Base-by-base conservation (phyloP, 2,113 vertebrate species). In the Aspiorhynchus laticeps region DNA sequence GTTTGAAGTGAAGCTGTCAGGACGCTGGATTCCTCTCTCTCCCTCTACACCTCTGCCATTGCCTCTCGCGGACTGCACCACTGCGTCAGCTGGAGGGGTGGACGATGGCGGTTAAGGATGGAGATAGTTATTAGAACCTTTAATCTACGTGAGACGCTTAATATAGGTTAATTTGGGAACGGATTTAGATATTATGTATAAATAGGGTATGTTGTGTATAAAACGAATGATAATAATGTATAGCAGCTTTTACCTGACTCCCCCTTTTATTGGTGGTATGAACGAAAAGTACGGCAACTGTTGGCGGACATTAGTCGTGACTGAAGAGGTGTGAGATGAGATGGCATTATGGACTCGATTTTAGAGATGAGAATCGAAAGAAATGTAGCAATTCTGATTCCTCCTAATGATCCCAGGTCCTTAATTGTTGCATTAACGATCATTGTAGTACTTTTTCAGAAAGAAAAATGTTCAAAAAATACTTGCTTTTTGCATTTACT, bases 1-100 rank as follows among this genome's bases (percentile, higher is more conserved):
- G 79, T 84, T 89, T 93, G 93, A 87, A 95, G 93, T 53, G 43
- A 59, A 94, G 91, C 93, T 95, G 95, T 95, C 94, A 96, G 92
- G 92, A 93, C 75, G 91, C 90, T 93, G 91, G 94, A 92, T 92
- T 91, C 90, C 92, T 92, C 93, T 94, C 92, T 93, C 93, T 91
- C 83, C 33, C 48, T 56, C 83, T 90, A 94, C 93, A 93, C 93
- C 90, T 93, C 93, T 93, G 89, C 90, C 92, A 92, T 91, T 93
- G 90, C 85, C 76, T 88, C 89, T 92, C 89, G 74, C 65, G 91
- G 94, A 88, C 73, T 53, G 74, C 88, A 92, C 93, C 91, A 94
- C 86, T 87, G 14, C 43, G 24, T 89, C 85, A 86, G 14, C 86
- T 80, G 79, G 88, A 91, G 91, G 89, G 88, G 87, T 53, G 80